phyloP scores from a whole-genome alignment of 2,888 invertebrate genomes.

The Agrotis segetum region DNA sequence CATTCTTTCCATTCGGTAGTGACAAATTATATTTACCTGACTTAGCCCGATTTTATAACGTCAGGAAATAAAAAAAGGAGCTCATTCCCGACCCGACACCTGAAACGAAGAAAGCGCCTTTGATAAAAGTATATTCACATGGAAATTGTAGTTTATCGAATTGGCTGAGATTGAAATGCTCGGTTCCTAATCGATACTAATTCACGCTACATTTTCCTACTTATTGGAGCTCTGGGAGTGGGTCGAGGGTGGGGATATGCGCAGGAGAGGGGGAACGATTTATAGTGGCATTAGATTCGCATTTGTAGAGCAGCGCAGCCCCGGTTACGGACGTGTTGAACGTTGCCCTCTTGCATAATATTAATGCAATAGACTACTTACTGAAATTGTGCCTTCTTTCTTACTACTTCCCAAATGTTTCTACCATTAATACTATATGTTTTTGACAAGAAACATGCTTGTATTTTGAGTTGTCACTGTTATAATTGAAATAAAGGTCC shows the following conservation, averaged over 20 bases:
- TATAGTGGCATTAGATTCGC: conserved; percentile 87
- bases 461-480: no score
- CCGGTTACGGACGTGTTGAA: conserved; percentile 69
- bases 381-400: conserved; percentile 53
- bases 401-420: conserved; percentile 33
- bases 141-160: conserved; percentile 69
- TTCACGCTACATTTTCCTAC: conserved; percentile 80
- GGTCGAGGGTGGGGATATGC: conserved; percentile 68
- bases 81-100: conserved; percentile 30
- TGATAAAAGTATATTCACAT: conserved; percentile 65
- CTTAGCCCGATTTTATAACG: conserved; percentile 27
- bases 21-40: conserved; percentile 46
- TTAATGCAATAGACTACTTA: conserved; percentile 67
- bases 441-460: conserved; percentile 6
- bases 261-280: conserved; percentile 79
- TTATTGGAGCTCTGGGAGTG: conserved; percentile 70
- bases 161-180: conserved; percentile 77
- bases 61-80: conserved; percentile 27
- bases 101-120: conserved; percentile 36
- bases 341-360: conserved; percentile 67
- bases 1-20: conserved; percentile 25
- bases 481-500: no score
- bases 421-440: not conserved
- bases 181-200: conserved; percentile 86
- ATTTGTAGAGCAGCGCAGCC: conserved; percentile 75